These are phyloP conservation scores for Vicugna pacos DNA, from an alignment of 2,113 vertebrate genomes.

Conservation along the genomic window DNA sequence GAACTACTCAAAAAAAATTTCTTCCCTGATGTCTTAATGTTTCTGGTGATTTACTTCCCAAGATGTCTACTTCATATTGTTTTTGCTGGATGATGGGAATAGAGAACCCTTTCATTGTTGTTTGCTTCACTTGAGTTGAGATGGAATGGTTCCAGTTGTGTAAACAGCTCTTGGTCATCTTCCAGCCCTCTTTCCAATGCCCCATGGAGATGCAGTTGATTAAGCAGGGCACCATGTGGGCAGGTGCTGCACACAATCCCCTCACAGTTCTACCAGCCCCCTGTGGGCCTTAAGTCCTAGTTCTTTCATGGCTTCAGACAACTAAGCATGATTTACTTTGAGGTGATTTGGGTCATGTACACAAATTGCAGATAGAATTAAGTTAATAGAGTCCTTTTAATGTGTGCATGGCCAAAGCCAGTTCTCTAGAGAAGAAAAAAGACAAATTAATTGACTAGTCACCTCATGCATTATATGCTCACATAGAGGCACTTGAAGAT, in stretches of 20 bases:
- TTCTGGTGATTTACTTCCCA: conserved; percentile 78
- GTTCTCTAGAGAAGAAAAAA: conserved; percentile 59
- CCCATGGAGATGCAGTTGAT: conserved; percentile 82
- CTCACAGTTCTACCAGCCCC: conserved; percentile 35
- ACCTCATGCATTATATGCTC: conserved; percentile 44
- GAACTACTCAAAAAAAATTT: conserved; percentile 36
- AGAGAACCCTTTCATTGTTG: conserved; percentile 78
- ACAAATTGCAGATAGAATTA: conserved; percentile 70
- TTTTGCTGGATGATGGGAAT: conserved; percentile 82
- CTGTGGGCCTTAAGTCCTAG: background rate
- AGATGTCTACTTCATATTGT: conserved; percentile 82
- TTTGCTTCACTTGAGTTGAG: conserved; percentile 83
- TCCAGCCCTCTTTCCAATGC: conserved; percentile 75
- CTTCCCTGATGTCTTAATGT: conserved; percentile 63
- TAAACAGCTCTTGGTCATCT: conserved; percentile 84
- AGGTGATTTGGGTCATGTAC: conserved; percentile 71
- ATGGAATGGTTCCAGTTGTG: conserved; percentile 87
- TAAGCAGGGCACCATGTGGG: conserved; percentile 71
- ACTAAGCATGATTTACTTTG: conserved; percentile 55
- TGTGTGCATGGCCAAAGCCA: conserved; percentile 45
- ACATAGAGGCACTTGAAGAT: conserved; percentile 22
- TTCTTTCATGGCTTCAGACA: conserved; percentile 45
- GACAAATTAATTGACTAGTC: conserved; percentile 66
- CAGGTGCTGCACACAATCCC: conserved; percentile 77
- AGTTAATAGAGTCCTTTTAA: conserved; percentile 59